Percentiles rank a stretch among this genome's conserved stretches.
Conservation (phyloP, 2,113 vertebrate species). For the Platysternon megacephalum region DNA sequence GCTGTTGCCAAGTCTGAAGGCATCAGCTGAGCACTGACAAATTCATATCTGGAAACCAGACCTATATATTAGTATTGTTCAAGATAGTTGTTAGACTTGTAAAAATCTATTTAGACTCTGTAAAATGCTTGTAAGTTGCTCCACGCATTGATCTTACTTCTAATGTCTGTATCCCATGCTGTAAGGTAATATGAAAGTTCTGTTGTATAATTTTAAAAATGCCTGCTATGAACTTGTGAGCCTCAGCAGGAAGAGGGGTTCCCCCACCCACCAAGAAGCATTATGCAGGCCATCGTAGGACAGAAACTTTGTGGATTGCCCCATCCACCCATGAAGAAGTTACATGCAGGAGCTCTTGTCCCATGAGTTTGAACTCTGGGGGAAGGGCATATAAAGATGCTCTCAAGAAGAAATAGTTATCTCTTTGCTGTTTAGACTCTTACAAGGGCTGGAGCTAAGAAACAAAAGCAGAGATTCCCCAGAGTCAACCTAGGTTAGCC, state of each 20-base stretch:
- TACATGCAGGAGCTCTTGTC: neutral
- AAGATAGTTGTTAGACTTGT: neutral
- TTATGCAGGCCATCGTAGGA: neutral
- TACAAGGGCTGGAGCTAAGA: neutral
- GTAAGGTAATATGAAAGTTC: neutral
- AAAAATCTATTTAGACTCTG: neutral
- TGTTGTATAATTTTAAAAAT: neutral
- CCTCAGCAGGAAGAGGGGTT: neutral
- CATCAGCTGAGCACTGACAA: neutral
- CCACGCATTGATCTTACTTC: neutral
- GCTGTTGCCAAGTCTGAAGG: neutral
- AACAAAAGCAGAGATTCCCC: neutral
- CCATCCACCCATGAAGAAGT: neutral
- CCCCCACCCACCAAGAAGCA: neutral
- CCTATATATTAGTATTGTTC: neutral
- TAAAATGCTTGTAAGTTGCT: neutral
- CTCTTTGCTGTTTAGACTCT: neutral
- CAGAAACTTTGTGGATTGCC: neutral
- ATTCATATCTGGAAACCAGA: neutral
- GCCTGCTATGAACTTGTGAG: neutral
- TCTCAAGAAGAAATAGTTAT: neutral
- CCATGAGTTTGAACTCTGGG: neutral
- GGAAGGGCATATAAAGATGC: neutral
- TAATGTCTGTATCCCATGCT: neutral
- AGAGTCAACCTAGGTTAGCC: neutral